These are phyloP conservation scores for Stramonita haemastoma DNA, from an alignment of 2,888 invertebrate genomes.

Conservation along the genomic window DNA sequence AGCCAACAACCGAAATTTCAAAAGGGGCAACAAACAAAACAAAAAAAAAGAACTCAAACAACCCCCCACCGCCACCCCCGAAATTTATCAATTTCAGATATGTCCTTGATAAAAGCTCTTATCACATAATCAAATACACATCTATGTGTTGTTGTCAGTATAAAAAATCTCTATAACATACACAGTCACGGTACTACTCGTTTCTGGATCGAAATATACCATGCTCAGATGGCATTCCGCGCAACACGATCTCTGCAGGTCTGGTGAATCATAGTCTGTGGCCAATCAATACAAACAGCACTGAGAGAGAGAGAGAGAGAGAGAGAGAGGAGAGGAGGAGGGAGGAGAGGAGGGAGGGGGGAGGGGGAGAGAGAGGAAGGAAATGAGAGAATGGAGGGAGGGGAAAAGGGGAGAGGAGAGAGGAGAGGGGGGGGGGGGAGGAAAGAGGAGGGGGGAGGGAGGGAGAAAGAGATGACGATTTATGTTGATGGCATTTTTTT, in stretches of 20 bases:
- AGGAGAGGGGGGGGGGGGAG: background rate
- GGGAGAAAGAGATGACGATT: background rate
- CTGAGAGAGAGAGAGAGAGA: slow-evolving; percentile 8
- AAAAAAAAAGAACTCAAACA: too few species aligned
- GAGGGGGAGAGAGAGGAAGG: background rate
- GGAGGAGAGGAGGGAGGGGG: background rate
- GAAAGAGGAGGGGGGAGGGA: background rate
- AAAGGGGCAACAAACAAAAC: too few species aligned
- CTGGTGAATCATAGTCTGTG: background rate
- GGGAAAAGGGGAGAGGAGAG: background rate
- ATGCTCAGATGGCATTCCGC: background rate
- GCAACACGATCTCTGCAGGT: background rate
- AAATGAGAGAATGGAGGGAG: background rate
- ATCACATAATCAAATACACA: background rate
- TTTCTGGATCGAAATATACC: background rate
- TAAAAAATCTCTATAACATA: background rate
- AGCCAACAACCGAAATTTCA: too few species aligned
- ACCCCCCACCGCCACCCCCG: too few species aligned
- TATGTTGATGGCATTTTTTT: too few species aligned
- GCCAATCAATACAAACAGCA: background rate
- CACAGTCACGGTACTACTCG: background rate
- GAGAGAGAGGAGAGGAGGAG: background rate
- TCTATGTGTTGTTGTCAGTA: too few species aligned
- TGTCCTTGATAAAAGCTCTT: background rate
- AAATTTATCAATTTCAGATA: too few species aligned